Evolutionary conservation across 2,888 invertebrate genomes (phyloP), one percentile per base, ranked within the genome.

Genomic region (Subacronicta megacephala): DNA sequence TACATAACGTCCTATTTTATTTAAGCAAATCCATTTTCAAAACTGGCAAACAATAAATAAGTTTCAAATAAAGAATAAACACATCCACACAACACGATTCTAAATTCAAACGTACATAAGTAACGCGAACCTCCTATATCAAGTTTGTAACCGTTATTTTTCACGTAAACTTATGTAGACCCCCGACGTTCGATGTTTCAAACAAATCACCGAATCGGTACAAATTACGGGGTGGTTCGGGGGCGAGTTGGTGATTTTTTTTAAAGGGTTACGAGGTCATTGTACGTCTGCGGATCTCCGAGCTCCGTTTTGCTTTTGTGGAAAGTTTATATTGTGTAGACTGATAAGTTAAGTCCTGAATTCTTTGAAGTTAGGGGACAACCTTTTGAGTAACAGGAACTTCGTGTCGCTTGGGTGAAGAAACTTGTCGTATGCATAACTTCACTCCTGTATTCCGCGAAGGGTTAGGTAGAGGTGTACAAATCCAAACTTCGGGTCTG

Each of bases 141-240:
- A 75, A 37, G 53, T 26, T 35, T 26, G 56, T 52, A 31, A 63
- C 78, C 78, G 78, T 75, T 77, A 75, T 75, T 77, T 77, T 77
- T 77, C 78, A 77, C 64, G 45, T 29, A 16, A 63, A 66, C 55
- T 58, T 71, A 70, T 53, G 68, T 46, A 37, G 29, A n/a, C 36
- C 47, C 44, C 33, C 37, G 23, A 49, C 45, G 33, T 7, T 23
- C 41, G 51, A 57, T 65, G 64, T 46, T 47, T 16, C 33, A 15
- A 45, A 66, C 72, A 72, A 72, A 66, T 66, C 72, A 72, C 72
- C 52, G 73, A 60, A 66, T 45, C 47, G 60, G 17, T 38, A 52
- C 72, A 66, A 72, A 66, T 72, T 36, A 72, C n/a, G 37, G 49
- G 29, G 37, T 60, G 68, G 33, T 52, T 26, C 52, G n/a, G 38